A percentile compares a stretch with the other conserved stretches of the same genome.
Evolutionary conservation across 2,888 invertebrate genomes (phyloP).

Genomic region (Silvanus unidentatus): DNA sequence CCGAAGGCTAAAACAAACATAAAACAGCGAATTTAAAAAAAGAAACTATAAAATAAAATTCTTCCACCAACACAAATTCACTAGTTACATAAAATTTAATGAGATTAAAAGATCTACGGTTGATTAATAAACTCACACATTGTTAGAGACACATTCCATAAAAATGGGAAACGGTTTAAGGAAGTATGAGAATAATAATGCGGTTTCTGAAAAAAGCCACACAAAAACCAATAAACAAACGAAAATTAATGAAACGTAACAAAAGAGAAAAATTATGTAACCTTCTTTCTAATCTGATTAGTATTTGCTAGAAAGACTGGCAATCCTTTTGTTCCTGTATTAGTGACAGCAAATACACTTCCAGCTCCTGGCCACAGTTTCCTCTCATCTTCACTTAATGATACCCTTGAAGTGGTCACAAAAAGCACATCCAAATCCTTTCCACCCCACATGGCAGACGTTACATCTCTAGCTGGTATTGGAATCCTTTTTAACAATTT

Average conservation of each 20-base stretch:
- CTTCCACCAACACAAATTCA: no score
- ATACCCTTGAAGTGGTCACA: conserved; percentile 52
- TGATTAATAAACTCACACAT: no score
- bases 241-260: no score
- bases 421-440: conserved; percentile 54
- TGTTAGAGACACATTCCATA: no score
- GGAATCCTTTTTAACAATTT: conserved; percentile 43
- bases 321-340: conserved; percentile 35
- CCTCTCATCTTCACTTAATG: conserved; percentile 29
- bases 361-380: conserved; percentile 48
- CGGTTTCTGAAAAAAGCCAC: no score
- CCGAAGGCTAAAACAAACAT: no score
- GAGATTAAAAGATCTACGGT: no score
- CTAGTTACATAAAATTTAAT: no score
- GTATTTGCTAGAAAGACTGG: conserved; percentile 33
- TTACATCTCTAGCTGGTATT: conserved; percentile 53
- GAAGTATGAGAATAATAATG: not conserved
- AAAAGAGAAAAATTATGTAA: no score
- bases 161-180: not conserved
- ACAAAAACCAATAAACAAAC: no score
- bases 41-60: no score
- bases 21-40: no score
- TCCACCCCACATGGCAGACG: conserved; percentile 62
- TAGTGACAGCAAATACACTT: conserved; percentile 40
- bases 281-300: not conserved